Percentiles rank a stretch among this genome's conserved stretches.
These are phyloP conservation scores for Dryobates pubescens DNA, from an alignment of 2,797 vertebrate species.

Conservation along the genomic window DNA sequence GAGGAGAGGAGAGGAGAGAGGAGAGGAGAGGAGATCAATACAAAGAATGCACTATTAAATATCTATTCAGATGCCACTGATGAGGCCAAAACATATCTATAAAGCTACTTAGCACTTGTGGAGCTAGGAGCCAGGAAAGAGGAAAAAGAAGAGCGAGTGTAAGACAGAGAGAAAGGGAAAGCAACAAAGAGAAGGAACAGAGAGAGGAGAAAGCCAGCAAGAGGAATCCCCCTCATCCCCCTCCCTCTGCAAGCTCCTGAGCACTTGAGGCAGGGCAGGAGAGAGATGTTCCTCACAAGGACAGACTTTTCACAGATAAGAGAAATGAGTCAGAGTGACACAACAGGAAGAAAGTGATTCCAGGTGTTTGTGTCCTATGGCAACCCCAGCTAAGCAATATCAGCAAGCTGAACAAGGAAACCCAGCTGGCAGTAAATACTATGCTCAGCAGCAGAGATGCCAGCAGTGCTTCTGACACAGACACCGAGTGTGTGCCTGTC, in stretches of 20 bases:
- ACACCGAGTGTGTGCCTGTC: background rate
- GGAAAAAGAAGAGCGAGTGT: background rate
- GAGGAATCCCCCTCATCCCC: too few species aligned
- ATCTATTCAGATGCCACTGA: background rate
- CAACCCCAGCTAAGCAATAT: slow-evolving; percentile 57
- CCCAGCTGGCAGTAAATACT: slow-evolving; percentile 45
- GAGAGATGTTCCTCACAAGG: slow-evolving; percentile 46
- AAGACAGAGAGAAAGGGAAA: background rate
- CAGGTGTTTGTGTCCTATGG: slow-evolving; percentile 55
- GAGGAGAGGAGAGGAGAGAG: too few species aligned
- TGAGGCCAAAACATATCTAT: background rate
- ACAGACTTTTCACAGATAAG: slow-evolving; percentile 63
- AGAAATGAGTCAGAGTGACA: slow-evolving; percentile 67
- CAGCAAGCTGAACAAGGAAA: slow-evolving; percentile 21
- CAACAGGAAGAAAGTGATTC: slow-evolving; percentile 52
- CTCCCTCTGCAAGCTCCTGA: background rate
- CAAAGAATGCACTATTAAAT: background rate
- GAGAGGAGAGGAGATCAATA: too few species aligned
- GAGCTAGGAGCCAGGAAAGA: background rate
- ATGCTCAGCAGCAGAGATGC: slow-evolving; percentile 42
- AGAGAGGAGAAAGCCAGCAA: too few species aligned
- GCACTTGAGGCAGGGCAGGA: slow-evolving; percentile 2
- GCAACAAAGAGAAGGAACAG: background rate
- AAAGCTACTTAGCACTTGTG: background rate
- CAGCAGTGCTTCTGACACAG: slow-evolving; percentile 30